phyloP scores from a whole-genome alignment of 2,797 vertebrate species.

The Chloroceryle inda region DNA sequence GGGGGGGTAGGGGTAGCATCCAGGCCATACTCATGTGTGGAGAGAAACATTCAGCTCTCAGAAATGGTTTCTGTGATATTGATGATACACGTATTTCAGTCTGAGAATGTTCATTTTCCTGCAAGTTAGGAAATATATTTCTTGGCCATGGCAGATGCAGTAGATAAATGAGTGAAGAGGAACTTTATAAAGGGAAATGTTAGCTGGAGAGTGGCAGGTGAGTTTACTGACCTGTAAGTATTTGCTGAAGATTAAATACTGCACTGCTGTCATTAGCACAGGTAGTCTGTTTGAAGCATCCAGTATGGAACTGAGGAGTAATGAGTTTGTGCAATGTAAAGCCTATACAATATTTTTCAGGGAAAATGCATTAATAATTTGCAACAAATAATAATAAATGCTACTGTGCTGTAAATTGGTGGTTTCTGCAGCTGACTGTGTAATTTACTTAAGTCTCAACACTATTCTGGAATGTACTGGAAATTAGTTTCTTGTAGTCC shows the following conservation, averaged over 20 bases:
- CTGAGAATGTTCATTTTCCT: not conserved
- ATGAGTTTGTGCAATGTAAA: not conserved
- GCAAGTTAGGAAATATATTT: not conserved
- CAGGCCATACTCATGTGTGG: accelerated
- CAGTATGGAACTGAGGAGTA: not conserved
- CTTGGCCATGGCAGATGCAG: not conserved
- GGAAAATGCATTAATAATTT: not conserved
- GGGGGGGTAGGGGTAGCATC: accelerated
- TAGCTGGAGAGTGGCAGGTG: not conserved
- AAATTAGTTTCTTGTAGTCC: not conserved
- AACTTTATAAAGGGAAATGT: not conserved
- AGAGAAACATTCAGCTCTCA: not conserved
- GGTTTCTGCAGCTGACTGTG: not conserved
- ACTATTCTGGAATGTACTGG: not conserved
- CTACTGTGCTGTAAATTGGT: not conserved
- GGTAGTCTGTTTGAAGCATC: not conserved
- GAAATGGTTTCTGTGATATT: not conserved
- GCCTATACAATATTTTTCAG: not conserved
- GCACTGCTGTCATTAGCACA: not conserved
- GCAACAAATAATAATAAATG: not conserved
- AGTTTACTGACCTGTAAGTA: not conserved
- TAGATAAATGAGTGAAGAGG: not conserved
- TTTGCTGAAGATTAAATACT: not conserved
- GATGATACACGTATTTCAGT: not conserved
- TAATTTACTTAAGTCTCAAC: not conserved